phyloP scores from a whole-genome alignment of 2,113 vertebrate genomes.

The Glaucidium brasilianum region DNA sequence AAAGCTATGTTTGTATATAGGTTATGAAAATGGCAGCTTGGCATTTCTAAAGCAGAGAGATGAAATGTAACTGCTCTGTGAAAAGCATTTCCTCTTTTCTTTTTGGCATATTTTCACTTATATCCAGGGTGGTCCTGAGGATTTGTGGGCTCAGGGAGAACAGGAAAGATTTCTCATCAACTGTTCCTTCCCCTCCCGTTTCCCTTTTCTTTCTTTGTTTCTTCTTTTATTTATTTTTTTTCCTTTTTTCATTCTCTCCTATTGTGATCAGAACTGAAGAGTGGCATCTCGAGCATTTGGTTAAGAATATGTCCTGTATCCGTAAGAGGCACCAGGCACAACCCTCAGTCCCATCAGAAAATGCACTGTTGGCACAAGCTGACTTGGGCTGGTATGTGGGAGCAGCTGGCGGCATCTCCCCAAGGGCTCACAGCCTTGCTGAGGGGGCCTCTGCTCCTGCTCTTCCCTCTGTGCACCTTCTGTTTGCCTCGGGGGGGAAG shows the following conservation, averaged over 20 bases:
- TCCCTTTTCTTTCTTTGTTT: neutral
- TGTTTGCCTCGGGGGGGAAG: neutral
- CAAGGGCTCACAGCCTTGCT: rapidly evolving
- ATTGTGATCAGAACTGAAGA: neutral
- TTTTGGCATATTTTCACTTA: conserved; percentile 41
- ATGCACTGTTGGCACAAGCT: rapidly evolving
- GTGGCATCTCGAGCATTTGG: neutral
- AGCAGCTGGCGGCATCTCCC: rapidly evolving
- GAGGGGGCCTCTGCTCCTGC: neutral
- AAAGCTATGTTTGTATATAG: neutral
- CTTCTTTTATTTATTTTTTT: neutral
- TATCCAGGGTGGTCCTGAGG: conserved; percentile 46
- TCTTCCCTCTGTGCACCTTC: neutral
- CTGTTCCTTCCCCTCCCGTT: neutral
- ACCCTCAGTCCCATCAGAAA: neutral
- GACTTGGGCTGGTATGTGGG: neutral
- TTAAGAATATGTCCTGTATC: neutral
- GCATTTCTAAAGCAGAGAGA: conserved; percentile 6
- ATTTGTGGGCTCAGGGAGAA: conserved; percentile 7
- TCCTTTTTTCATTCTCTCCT: rapidly evolving
- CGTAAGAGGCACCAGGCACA: rapidly evolving
- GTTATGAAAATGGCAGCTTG: conserved; percentile 12
- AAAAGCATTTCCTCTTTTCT: conserved; percentile 39
- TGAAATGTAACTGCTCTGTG: conserved; percentile 1
- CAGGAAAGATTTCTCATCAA: neutral